Conservation (phyloP, 2,113 vertebrate genomes). For the Phoenicopterus ruber region DNA sequence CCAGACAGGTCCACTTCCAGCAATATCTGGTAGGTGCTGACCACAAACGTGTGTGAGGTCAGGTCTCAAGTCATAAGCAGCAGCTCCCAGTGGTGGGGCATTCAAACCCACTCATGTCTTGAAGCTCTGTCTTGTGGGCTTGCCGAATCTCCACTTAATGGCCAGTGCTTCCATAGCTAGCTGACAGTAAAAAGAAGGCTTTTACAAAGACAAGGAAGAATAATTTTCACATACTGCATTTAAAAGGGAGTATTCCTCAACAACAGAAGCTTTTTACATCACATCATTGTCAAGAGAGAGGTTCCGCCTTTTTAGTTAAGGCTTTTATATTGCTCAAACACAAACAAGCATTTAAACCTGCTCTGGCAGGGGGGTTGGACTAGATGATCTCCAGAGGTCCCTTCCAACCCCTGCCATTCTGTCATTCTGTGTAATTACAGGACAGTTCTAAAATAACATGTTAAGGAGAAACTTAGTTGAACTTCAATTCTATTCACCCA, state of each 20-base stretch:
- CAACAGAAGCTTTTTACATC: background rate
- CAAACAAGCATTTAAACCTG: background rate
- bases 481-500: background rate
- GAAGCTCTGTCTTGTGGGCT: background rate
- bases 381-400: too few species aligned
- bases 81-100: background rate
- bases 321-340: background rate
- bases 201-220: background rate
- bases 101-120: background rate
- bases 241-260: background rate
- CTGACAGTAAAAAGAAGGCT: background rate
- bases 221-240: background rate
- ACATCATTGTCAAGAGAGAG: background rate
- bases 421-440: slow-evolving; percentile 30
- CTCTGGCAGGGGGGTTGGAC: too few species aligned
- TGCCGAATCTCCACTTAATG: background rate
- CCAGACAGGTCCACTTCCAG: background rate
- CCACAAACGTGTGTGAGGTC: rapidly evolving
- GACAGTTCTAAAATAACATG: background rate
- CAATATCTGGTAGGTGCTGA: background rate
- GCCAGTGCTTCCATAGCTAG: background rate
- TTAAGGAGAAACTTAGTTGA: background rate
- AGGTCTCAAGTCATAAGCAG: background rate
- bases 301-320: background rate
- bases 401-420: too few species aligned